Evolutionary conservation across 2,797 vertebrate genomes (phyloP).

Genomic region (Australoheros facetus): DNA sequence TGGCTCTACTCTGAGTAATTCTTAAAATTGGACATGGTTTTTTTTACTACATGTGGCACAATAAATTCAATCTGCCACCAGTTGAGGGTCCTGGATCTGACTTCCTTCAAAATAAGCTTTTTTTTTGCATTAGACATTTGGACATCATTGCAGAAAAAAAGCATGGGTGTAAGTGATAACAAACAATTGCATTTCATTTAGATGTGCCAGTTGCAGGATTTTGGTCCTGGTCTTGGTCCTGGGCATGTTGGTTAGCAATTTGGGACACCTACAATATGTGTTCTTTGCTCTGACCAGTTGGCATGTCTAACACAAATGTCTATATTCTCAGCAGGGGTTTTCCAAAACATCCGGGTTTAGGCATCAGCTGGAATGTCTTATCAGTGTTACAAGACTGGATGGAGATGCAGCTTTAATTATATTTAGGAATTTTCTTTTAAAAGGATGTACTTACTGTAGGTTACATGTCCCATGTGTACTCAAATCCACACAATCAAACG

Average conservation of each 20-base stretch:
- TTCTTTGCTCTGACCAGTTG: not conserved
- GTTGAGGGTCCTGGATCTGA: not conserved
- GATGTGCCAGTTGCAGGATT: not conserved
- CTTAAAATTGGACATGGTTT: not conserved
- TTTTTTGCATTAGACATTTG: not conserved
- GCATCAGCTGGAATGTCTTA: not conserved
- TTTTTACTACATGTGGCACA: not conserved
- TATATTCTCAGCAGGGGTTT: not conserved
- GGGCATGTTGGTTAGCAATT: not conserved
- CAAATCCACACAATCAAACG: conserved; percentile 11
- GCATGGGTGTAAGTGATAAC: not conserved
- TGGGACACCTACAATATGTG: not conserved
- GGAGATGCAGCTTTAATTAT: not conserved
- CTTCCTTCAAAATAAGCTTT: not conserved
- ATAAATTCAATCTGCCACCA: not conserved
- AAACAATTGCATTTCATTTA: not conserved
- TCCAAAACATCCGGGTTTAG: not conserved
- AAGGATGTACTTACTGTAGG: not conserved
- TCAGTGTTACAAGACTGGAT: not conserved
- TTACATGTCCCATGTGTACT: not conserved
- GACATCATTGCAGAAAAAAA: not conserved
- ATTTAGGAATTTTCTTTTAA: not conserved
- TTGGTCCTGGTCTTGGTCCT: not conserved
- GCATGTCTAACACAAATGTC: not conserved
- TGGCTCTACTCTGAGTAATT: not conserved